Conservation (phyloP, 2,888 invertebrate genomes). For the Pyrrhia umbra region DNA sequence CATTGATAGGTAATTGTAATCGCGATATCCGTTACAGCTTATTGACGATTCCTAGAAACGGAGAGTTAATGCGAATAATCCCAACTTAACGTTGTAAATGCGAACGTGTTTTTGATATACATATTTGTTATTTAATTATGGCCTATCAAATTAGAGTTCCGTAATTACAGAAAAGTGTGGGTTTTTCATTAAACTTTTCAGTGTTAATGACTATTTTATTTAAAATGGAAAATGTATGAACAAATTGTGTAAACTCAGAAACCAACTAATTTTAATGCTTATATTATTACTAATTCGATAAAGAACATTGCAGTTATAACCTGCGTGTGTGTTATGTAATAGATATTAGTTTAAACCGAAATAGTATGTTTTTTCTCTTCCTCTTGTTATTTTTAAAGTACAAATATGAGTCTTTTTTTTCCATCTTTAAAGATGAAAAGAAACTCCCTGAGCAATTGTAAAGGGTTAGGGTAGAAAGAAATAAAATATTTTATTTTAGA, state of each 20-base stretch:
- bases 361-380: not conserved
- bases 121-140: conserved; percentile 50
- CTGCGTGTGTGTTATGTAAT: not conserved
- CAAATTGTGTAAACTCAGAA: no score
- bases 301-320: no score
- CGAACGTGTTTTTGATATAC: conserved; percentile 47
- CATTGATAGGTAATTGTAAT: conserved; percentile 61
- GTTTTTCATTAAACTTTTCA: not conserved
- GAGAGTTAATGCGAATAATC: conserved; percentile 62
- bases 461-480: conserved; percentile 14
- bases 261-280: no score
- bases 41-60: conserved; percentile 59
- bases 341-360: no score
- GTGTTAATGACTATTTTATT: no score
- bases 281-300: no score
- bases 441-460: conserved; percentile 8
- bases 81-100: conserved; percentile 56
- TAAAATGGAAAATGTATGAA: no score
- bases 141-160: conserved; percentile 57
- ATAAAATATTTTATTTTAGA: conserved; percentile 30
- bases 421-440: not conserved
- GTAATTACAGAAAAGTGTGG: not conserved
- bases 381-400: no score
- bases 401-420: not conserved
- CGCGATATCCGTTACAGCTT: conserved; percentile 64